Evolutionary conservation across 2,113 vertebrate genomes (phyloP).

Genomic region (Pseudorasbora parva): DNA sequence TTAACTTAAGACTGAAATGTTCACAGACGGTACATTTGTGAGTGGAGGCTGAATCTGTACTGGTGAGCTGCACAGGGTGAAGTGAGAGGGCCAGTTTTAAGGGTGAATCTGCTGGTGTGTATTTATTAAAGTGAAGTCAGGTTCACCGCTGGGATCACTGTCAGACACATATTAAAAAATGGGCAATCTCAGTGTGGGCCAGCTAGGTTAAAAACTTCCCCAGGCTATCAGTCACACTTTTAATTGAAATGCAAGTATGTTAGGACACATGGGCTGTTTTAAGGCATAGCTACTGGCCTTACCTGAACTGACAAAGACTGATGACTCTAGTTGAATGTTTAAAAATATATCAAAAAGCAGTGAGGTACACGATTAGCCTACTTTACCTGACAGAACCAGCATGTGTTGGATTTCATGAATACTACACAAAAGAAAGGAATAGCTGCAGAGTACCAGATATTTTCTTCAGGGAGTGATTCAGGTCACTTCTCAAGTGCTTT

Average conservation of each 20-base stretch:
- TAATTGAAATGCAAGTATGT: constrained; percentile 49
- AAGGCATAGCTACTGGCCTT: not conserved
- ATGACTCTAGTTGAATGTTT: not conserved
- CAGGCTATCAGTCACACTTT: constrained; percentile 46
- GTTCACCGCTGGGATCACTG: constrained; percentile 32
- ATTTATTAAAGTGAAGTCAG: constrained; percentile 18
- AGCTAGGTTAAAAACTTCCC: constrained; percentile 44
- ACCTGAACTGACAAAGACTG: not conserved
- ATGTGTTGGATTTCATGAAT: constrained; percentile 4
- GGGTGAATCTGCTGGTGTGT: not conserved
- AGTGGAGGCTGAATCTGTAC: constrained; percentile 1
- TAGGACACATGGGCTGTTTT: constrained; percentile 45
- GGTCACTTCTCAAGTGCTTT: constrained; percentile 4
- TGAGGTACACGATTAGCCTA: not conserved
- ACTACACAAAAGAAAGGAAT: not conserved
- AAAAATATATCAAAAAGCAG: not conserved
- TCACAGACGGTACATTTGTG: not conserved
- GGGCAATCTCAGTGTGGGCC: constrained; percentile 22
- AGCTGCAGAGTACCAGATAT: not conserved
- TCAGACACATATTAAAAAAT: constrained; percentile 21
- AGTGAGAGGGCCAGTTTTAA: not conserved
- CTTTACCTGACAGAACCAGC: constrained; percentile 25
- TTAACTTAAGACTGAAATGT: not conserved
- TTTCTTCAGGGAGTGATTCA: not conserved
- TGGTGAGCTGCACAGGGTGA: not conserved